Base-by-base conservation (phyloP, 2,888 invertebrate genomes). In the Acanthosepion lycidas region DNA sequence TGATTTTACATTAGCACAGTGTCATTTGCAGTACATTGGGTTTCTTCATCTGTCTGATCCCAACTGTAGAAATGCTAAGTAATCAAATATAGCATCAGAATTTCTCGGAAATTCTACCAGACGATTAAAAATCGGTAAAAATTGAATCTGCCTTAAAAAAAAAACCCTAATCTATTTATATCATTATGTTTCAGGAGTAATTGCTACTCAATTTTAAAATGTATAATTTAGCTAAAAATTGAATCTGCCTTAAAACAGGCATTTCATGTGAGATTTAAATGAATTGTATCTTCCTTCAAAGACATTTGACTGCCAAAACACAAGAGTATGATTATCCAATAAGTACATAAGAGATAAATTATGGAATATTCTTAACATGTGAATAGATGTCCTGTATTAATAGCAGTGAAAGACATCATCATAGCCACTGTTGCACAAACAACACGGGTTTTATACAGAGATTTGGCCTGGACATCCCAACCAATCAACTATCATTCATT, bases 181-280 rank as follows among this genome's bases (percentile, higher is more conserved):
- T 20, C 0, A 18, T 12, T 5, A 78, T 33, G 15, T 78, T 78
- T n/a, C n/a, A 78, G n/a, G 78, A 78, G n/a, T n/a, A 78, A n/a
- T 4, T 18, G 33, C n/a, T 78, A 33, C n/a, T 78, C 28, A 12
- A 18, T 59, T 33, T 78, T 2, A 4, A 33, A 15, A 33, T 78
- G n/a, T 78, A 78, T n/a, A 78, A 78, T 78, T 78, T 78, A 78
- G 78, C 78, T 78, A 59, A 78, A 78, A 28, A 78, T 15, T 12
- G 33, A 78, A 78, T 33, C n/a, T 78, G 78, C 78, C 78, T 78
- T 78, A 78, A 78, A 78, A 78, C 78, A 78, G 78, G 78, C 78
- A 78, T 78, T 78, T 33, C 33, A 78, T 12, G n/a, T 78, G n/a
- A n/a, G 15, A 78, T n/a, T 78, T 9, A 78, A 15, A 12, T 78